Base-by-base conservation (phyloP, 1,140 invertebrate genomes). In the Zaprionus nigranus region DNA sequence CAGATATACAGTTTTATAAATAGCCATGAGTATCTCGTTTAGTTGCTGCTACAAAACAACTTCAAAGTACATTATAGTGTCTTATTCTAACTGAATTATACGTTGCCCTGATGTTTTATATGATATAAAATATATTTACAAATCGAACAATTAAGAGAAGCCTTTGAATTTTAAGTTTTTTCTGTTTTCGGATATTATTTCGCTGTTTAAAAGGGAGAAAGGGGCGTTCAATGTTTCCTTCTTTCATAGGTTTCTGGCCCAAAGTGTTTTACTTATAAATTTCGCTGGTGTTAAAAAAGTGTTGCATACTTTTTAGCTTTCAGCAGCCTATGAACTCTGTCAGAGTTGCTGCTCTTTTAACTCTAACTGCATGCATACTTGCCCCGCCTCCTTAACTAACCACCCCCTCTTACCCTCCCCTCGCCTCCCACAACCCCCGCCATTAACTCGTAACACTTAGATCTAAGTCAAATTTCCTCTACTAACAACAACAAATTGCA, bases 401-500 rank as follows among this genome's bases (percentile, higher is more conserved):
- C 9, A 15, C 17, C 36, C 17, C n/a, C 13, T 12, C 5, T 30
- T 7, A 22, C 36, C 13, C 12, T n/a, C 26, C 12, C 22, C 58
- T 9, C 3, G 15, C 11, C 26, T 12, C 43, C 49, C n/a, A 6
- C 20, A 36, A 24, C 38, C 6, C 28, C 13, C 28, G 28, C 28
- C 28, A 4, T 20, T 0, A 40, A 43, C n/a, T 51, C 28, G 38
- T 61, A 61, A 69, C 34, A 60, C 3, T 12, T 74, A 73, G 70
- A 26, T 26, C 34, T 74, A 74, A 74, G 71, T 46, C 13, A 62
- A 62, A 46, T n/a, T 65, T n/a, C 30, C 30, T 34, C 26, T 56
- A 56, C 54, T 71, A 76, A 68, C 71, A 76, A 72, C 74, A 71
- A 64, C 46, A 62, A 61, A 38, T 46, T 46, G 40, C 40, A 46